Conservation (phyloP, 2,797 vertebrate genomes). For the Spinus olivaceus region DNA sequence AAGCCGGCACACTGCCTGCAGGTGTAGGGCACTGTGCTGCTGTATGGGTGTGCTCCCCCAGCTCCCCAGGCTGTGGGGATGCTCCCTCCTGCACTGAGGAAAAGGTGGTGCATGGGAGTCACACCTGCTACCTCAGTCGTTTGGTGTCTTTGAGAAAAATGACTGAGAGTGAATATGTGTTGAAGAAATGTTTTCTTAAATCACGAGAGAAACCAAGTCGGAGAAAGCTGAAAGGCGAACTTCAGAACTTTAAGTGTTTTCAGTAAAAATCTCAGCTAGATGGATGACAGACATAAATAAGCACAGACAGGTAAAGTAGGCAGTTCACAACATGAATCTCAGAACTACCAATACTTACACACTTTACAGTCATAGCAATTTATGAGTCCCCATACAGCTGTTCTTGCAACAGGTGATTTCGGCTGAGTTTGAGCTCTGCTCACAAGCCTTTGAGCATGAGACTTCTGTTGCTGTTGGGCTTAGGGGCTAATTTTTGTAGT, state of each 20-base stretch:
- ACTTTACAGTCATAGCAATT: not conserved
- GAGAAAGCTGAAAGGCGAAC: not conserved
- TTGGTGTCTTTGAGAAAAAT: not conserved
- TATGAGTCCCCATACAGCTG: not conserved
- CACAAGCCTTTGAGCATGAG: not conserved
- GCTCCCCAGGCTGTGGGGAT: fast-evolving
- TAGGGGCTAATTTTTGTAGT: not conserved
- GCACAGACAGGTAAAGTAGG: not conserved
- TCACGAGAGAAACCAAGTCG: not conserved
- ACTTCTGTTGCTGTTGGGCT: not conserved
- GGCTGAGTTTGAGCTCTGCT: not conserved
- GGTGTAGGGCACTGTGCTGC: fast-evolving
- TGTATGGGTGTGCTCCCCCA: fast-evolving
- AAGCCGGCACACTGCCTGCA: not conserved
- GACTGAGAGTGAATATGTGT: not conserved
- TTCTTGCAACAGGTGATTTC: constrained; percentile 1
- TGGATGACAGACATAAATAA: not conserved
- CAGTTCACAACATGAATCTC: not conserved
- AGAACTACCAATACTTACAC: not conserved
- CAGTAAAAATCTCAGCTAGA: not conserved
- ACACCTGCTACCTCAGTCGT: not conserved
- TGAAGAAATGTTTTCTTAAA: not conserved
- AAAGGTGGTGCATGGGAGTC: not conserved
- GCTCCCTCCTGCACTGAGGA: fast-evolving
- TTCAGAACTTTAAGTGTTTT: not conserved